A percentile compares a stretch with the other conserved stretches of the same genome.
These are phyloP conservation scores for Clytia hemisphaerica DNA, from an alignment of 30 jellyfish, hydroid and myxozoan species.

Conservation along the genomic window DNA sequence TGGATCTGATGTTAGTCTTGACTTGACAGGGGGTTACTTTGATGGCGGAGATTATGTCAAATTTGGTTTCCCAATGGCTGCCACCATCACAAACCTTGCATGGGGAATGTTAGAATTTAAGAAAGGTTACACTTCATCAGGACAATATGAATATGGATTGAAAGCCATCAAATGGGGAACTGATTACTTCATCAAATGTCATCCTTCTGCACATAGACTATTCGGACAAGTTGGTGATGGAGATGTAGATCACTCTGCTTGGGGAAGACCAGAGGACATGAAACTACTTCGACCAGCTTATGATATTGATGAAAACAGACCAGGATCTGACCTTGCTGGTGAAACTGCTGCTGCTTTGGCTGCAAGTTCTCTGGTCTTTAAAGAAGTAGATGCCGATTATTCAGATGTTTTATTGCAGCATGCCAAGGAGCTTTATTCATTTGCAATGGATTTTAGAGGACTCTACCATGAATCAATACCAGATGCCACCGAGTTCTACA, in stretches of 20 bases:
- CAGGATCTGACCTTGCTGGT: slow-evolving; percentile 56
- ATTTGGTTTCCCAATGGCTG: slow-evolving; percentile 70
- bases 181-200: slow-evolving; percentile 56
- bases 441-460: slow-evolving; percentile 48
- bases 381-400: slow-evolving; percentile 13
- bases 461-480: slow-evolving; percentile 38
- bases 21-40: slow-evolving; percentile 53
- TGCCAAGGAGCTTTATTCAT: slow-evolving; percentile 44
- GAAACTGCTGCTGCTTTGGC: slow-evolving; percentile 75
- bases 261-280: slow-evolving; percentile 78
- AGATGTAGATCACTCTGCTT: slow-evolving; percentile 44
- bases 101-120: slow-evolving; percentile 59
- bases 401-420: slow-evolving; percentile 24
- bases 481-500: slow-evolving; percentile 41
- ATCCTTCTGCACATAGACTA: slow-evolving; percentile 29
- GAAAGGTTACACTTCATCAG: slow-evolving; percentile 42
- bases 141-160: slow-evolving; percentile 35
- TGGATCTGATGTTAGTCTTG: slow-evolving; percentile 38
- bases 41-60: slow-evolving; percentile 74
- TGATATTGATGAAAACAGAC: slow-evolving; percentile 30
- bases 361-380: slow-evolving; percentile 48
- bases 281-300: slow-evolving; percentile 39
- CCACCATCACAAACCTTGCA: slow-evolving; percentile 40
- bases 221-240: slow-evolving; percentile 70
- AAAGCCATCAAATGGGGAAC: slow-evolving; percentile 67